Percentiles rank a stretch among this genome's conserved stretches.
Conservation (phyloP, 2,113 vertebrate species). For the Suncus etruscus region DNA sequence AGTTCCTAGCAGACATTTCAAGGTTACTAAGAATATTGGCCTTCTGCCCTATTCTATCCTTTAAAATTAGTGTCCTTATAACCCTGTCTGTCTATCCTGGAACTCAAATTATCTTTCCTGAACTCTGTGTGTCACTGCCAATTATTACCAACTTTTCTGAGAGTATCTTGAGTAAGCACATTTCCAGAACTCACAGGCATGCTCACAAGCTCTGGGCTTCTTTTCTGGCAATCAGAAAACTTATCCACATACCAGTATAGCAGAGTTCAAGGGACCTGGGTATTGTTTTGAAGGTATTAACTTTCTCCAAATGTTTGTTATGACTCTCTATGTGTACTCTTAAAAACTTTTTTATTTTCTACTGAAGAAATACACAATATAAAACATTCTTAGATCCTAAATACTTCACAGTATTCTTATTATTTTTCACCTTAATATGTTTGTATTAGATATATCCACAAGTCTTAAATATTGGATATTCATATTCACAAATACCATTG, state of each 20-base stretch:
- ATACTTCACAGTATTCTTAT: neutral
- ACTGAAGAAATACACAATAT: neutral
- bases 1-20: neutral
- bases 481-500: too few relatives aligned
- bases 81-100: neutral
- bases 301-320: too few relatives aligned
- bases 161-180: neutral
- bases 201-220: neutral
- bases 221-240: neutral
- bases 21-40: neutral
- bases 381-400: neutral
- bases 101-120: neutral
- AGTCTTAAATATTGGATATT: too few relatives aligned
- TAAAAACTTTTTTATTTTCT: neutral
- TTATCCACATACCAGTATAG: neutral
- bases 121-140: neutral
- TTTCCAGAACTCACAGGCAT: neutral
- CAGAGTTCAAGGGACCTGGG: neutral
- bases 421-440: too few relatives aligned
- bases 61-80: constrained; percentile 1
- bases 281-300: neutral
- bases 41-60: neutral
- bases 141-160: neutral
- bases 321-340: neutral
- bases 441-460: too few relatives aligned